phyloP scores from a whole-genome alignment of 2,797 vertebrate species.

The Falco columbarius region DNA sequence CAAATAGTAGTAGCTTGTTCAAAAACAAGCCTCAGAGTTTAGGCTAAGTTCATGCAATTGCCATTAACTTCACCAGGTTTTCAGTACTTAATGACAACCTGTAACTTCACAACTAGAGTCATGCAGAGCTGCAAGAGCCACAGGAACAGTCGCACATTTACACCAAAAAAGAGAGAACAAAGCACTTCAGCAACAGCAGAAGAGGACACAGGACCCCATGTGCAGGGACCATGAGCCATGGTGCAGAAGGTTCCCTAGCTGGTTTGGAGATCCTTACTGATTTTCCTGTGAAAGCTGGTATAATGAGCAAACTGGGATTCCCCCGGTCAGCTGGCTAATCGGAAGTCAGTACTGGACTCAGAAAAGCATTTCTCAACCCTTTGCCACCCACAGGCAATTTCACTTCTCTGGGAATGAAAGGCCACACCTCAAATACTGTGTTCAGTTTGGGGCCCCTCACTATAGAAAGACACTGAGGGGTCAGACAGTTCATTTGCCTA shows the following conservation, averaged over 20 bases:
- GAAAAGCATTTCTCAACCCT: background rate
- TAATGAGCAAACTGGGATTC: background rate
- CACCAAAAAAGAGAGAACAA: background rate
- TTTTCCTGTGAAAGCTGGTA: background rate
- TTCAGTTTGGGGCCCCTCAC: too few species aligned
- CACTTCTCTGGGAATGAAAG: background rate
- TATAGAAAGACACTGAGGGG: too few species aligned
- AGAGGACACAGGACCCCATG: rapidly evolving
- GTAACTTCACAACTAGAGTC: background rate
- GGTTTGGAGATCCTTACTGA: background rate
- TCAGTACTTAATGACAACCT: too few species aligned
- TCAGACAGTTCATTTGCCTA: background rate
- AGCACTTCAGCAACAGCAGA: background rate
- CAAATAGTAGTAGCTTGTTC: too few species aligned
- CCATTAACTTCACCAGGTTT: background rate
- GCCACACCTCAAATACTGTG: too few species aligned
- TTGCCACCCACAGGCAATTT: background rate
- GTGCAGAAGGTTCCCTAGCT: background rate
- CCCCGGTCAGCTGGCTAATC: background rate
- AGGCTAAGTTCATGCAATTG: background rate
- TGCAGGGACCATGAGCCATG: background rate
- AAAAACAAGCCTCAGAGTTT: background rate
- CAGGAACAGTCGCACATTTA: background rate
- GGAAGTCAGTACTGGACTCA: background rate
- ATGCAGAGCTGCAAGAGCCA: background rate